These are phyloP conservation scores for Saguinus imperator DNA, from an alignment of 2,113 vertebrate species.

Conservation along the genomic window DNA sequence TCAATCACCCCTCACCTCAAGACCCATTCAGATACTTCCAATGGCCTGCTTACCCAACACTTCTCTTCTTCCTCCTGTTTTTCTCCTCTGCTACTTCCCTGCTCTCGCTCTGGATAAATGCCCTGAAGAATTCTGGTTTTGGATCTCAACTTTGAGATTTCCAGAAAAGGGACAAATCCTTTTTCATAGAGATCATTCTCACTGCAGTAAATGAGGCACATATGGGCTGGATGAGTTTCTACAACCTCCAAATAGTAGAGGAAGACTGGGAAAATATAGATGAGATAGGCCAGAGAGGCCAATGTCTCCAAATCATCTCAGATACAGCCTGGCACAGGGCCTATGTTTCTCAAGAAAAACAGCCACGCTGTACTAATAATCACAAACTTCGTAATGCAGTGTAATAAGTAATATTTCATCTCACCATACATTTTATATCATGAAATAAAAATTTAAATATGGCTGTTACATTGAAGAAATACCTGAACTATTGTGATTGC, in stretches of 20 bases:
- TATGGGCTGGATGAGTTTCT: neutral
- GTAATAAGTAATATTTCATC: neutral
- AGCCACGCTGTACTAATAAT: neutral
- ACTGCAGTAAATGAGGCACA: neutral
- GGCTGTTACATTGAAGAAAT: neutral
- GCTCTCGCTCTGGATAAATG: neutral
- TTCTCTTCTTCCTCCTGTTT: neutral
- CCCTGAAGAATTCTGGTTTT: neutral
- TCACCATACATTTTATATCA: neutral
- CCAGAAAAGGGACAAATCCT: neutral
- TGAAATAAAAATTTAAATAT: neutral
- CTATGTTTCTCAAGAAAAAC: neutral
- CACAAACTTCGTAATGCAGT: neutral
- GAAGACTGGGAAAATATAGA: neutral
- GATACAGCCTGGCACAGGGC: neutral
- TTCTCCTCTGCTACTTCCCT: neutral
- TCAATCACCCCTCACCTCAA: no score
- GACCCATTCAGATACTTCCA: neutral
- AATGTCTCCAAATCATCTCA: neutral
- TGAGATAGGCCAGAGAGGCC: fast-evolving
- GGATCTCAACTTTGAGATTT: neutral
- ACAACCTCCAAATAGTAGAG: neutral
- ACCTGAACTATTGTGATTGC: neutral
- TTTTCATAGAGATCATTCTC: neutral
- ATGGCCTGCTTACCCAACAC: neutral